Base-by-base conservation (phyloP, 2,888 invertebrate species). In the Electrophaes corylata region DNA sequence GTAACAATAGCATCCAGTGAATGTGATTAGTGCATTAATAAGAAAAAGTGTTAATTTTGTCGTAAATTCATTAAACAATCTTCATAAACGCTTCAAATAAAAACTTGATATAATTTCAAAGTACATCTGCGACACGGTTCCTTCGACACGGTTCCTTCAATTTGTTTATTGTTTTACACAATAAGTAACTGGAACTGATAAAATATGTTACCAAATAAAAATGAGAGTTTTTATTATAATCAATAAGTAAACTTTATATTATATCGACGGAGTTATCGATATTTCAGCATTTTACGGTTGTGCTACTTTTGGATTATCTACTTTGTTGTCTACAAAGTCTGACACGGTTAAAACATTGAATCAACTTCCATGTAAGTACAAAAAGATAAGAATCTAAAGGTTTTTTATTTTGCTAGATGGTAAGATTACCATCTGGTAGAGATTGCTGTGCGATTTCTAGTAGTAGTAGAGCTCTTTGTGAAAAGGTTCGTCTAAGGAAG, bases 161-260 rank as follows among this genome's bases (percentile, higher is more conserved):
- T 12, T 41, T 23, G 2, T 41, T 41, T 41, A 23, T 23, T 41
- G 23, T 41, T 41, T 41, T 41, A 41, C 40, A 4, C 11, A 1
- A 2, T 41, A n/a, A n/a, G n/a, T n/a, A 41, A 20, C 19, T 23
- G 12, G 41, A 41, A 41, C 5, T 8, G 55, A 56, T 56, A 53
- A 52, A 37, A 35, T 4, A 48, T 26, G 14, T 16, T 37, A 37
- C 16, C 8, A 23, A 57, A 57, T 63, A 63, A 60, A 63, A 47
- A 41, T 12, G 12, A 3, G 3, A 2, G 29, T 14, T 18, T 40
- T 49, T 29, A 48, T 47, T 54, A 29, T 29, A 29, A 29, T 10
- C 0, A 29, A 29, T 6, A 26, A 26, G 8, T 10, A 56, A 47
- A 23, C 14, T 35, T 37, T 23, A 20, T 41, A 41, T 6, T 10